Evolutionary conservation across 2,113 vertebrate genomes (phyloP).

Genomic region (Saiga tatarica): DNA sequence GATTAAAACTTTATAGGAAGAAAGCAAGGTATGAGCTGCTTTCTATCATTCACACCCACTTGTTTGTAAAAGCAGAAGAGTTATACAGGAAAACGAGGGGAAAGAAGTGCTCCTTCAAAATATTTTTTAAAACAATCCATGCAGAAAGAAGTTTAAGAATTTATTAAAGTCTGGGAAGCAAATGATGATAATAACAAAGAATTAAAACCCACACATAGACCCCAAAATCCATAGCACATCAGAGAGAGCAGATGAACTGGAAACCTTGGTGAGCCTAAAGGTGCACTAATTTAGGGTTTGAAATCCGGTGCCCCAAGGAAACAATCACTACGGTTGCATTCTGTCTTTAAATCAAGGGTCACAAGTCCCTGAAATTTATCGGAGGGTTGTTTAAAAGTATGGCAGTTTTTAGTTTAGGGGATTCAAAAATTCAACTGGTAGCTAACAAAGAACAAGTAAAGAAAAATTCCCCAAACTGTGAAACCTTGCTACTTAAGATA

Average conservation of each 20-base stretch:
- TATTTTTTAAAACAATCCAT: slow-evolving; percentile 33
- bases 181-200: background rate
- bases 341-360: slow-evolving; percentile 21
- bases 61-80: background rate
- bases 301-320: background rate
- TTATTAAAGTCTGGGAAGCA: slow-evolving; percentile 12
- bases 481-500: slow-evolving; percentile 74
- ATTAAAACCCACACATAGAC: background rate
- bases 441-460: slow-evolving; percentile 68
- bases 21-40: background rate
- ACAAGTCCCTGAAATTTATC: slow-evolving; percentile 13
- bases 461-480: slow-evolving; percentile 59
- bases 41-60: background rate
- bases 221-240: background rate
- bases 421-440: slow-evolving; percentile 62
- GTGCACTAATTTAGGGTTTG: background rate
- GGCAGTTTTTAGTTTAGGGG: background rate
- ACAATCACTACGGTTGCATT: background rate
- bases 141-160: slow-evolving; percentile 14
- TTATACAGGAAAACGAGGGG: background rate
- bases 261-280: background rate
- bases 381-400: background rate
- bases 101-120: background rate
- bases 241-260: background rate
- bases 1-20: background rate